Conservation (phyloP, 2,888 invertebrate genomes). For the Ariolimax columbianus region DNA sequence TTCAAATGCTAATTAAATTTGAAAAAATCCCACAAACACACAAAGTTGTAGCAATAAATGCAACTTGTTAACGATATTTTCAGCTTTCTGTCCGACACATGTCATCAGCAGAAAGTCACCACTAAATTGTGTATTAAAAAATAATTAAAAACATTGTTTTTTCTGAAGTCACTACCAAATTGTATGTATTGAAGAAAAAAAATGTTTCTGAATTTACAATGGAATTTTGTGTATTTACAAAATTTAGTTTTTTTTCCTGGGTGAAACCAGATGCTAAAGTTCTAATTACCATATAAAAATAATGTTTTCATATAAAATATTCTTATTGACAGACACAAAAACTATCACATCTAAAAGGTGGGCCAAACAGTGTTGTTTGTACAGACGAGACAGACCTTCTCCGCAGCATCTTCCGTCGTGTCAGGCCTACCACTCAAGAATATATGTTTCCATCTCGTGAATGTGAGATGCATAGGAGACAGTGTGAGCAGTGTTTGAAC, state of each 20-base stretch:
- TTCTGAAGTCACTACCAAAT: too few species aligned
- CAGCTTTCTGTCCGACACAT: too few species aligned
- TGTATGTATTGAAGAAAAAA: too few species aligned
- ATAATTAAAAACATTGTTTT: too few species aligned
- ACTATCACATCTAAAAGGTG: conserved; percentile 50
- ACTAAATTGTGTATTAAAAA: too few species aligned
- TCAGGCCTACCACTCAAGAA: conserved; percentile 61
- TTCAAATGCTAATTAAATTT: too few species aligned
- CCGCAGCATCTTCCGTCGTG: conserved; percentile 66
- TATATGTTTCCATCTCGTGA: conserved; percentile 67
- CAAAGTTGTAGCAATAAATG: too few species aligned
- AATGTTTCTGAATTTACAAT: neutral
- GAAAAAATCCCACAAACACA: too few species aligned
- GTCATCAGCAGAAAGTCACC: too few species aligned
- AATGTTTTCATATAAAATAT: neutral
- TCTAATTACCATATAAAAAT: neutral
- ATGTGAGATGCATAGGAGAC: conserved; percentile 61
- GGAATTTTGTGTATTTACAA: neutral
- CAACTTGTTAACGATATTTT: too few species aligned
- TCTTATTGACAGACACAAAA: conserved; percentile 32
- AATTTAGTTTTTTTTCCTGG: neutral
- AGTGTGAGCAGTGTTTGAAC: conserved; percentile 62
- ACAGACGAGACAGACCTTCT: conserved; percentile 69
- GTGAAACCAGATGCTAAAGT: too few species aligned
- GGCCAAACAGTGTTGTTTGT: conserved; percentile 72